Evolutionary conservation across 2,797 vertebrate species (phyloP), one percentile per base, ranked within the genome.

Genomic region (Echeneis naucrates): DNA sequence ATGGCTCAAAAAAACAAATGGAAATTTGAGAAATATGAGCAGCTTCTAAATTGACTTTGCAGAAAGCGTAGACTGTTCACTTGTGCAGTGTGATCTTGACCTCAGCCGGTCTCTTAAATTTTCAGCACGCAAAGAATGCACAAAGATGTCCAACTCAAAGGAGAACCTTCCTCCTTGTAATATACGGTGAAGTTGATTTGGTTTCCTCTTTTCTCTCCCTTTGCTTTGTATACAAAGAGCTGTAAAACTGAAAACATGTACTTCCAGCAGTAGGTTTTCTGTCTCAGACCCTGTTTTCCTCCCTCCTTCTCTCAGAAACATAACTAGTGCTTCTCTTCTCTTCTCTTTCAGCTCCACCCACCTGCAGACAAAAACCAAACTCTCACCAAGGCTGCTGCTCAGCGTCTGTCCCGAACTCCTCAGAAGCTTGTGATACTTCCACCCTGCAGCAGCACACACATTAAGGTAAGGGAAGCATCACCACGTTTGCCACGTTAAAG

Each of bases 281-380:
- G 71, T 33, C 59, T 13, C 66, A 71, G 47, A 79, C 66, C 54
- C 63, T 40, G 40, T 65, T 69, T 44, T 83, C 62, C 35, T 66
- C 56, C 62, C 65, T 70, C 60, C 42, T 40, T 68, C 51, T 52
- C 75, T 68, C 64, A 48, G 82, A 71, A 50, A 42, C 68, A 73
- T 81, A 75, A 71, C 68, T 72, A 58, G 63, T 9, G 59, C 47
- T 68, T 68, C 63, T 77, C 61, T 8, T 68, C 63, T 77, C 61
- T 8, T 61, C 82, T 67, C 82, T 68, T 72, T 52, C 60, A 3
- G 92, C 96, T 95, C 97, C 98, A 91, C 98, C 98, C 95, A 96
- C 95, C 95, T 95, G 94, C 90, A 92, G 95, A 98, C 98, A 99
- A 97, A 99, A 99, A 95, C 96, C 94, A 95, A 94, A 92, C 91